Base-by-base conservation (phyloP, 2,888 invertebrate species). In the Pherbina coryleti region DNA sequence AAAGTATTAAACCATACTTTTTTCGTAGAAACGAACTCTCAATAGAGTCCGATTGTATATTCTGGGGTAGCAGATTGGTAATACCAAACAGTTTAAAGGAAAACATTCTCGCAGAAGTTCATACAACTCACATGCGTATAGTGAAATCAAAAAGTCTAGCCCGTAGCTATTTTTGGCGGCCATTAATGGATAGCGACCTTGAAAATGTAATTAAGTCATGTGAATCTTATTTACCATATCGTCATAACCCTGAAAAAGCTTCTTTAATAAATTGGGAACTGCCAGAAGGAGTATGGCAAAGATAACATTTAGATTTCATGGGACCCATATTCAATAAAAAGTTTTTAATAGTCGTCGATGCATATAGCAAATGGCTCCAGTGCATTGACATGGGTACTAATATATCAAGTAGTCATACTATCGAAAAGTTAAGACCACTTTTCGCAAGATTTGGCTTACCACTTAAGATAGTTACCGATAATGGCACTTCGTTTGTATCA, bases 401-500 rank as follows among this genome's bases (percentile, higher is more conserved):
- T 67, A 79, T 74, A 17, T 78, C 76, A 0, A 80, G 80, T 34
- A 60, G 34, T 2, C 77, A 79, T 1, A 75, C 77, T 0, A 78
- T 81, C 14, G 9, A 8, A 0, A 76, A 72, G 11, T 55, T 81
- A 37, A 66, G 76, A 34, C 72, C 74, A 28, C 53, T 79, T 31
- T 84, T 84, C 83, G 77, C 82, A 51, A 79, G 81, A 49, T 84
- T 83, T 81, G 84, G 85, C 0, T 78, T 86, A 17, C 84, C 84
- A 19, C 79, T 78, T 11, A 55, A 37, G 2, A 69, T 85, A 4
- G 82, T 84, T 17, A 82, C 83, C 0, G 85, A 83, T 76, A 85
- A 85, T 57, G 84, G 83, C 17, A 78, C 80, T 2, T 75, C 79
- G 28, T 84, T 84, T 78, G 80, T 79, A n/a, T 84, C 83, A 28